phyloP scores from a whole-genome alignment of 2,113 vertebrate genomes.

The Macrotus californicus region DNA sequence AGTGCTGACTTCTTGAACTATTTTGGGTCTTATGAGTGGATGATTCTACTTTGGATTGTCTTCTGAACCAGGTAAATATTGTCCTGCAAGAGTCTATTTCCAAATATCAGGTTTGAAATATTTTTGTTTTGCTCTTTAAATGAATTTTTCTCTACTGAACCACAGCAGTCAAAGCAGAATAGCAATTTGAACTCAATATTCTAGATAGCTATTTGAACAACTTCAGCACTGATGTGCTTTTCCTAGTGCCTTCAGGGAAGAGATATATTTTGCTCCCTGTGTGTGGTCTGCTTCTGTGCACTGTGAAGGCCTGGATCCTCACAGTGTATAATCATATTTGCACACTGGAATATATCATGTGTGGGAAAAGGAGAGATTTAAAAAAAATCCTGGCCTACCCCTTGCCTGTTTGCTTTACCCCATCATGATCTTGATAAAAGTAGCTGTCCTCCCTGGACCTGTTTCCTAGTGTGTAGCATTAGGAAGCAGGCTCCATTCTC shows the following conservation, averaged over 20 bases:
- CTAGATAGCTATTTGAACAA: neutral
- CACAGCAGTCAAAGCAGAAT: neutral
- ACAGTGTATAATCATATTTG: neutral
- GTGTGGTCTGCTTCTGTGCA: neutral
- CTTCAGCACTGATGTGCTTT: neutral
- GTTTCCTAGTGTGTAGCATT: neutral
- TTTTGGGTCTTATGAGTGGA: neutral
- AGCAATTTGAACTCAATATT: neutral
- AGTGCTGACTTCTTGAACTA: neutral
- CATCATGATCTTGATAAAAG: neutral
- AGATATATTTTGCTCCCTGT: neutral
- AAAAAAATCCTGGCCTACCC: neutral
- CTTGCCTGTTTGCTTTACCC: neutral
- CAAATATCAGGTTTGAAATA: neutral
- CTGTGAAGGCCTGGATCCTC: neutral
- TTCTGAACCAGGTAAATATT: constrained; percentile 21
- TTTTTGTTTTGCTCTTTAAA: constrained; percentile 29
- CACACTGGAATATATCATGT: neutral
- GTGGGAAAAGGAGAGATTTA: neutral
- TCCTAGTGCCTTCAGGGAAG: neutral
- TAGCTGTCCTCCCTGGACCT: neutral
- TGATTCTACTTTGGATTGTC: neutral
- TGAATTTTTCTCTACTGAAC: neutral
- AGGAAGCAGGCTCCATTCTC: neutral
- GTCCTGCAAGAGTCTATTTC: neutral